Conservation (phyloP, 92 coral and sea anemone genomes). For the Muricea muricata region DNA sequence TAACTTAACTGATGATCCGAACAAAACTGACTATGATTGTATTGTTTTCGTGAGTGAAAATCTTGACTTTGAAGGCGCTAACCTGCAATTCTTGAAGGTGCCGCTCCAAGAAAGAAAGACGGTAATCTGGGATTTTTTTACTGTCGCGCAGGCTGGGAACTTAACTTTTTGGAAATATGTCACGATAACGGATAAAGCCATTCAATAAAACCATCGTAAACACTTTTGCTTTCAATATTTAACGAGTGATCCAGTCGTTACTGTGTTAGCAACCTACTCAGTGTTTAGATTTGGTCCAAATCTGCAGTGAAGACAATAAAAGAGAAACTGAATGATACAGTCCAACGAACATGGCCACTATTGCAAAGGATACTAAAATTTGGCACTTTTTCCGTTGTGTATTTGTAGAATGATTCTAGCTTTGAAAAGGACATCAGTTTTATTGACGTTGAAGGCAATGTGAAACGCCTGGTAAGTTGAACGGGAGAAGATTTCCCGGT, state of each 20-base stretch:
- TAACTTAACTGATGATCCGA: conserved; percentile 42
- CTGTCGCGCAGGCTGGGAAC: not conserved
- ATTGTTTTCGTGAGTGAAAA: conserved; percentile 88
- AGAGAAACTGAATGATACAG: not conserved
- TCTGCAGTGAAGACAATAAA: not conserved
- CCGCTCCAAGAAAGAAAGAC: conserved; percentile 72
- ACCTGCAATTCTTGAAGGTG: conserved; percentile 77
- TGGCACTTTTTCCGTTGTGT: not conserved
- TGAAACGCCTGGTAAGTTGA: conserved; percentile 31
- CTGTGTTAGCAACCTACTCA: too few species aligned
- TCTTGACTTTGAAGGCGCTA: conserved; percentile 70
- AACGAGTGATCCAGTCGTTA: too few species aligned
- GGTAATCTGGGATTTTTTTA: conserved; percentile 35
- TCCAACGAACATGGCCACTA: not conserved
- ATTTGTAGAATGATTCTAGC: conserved; percentile 23
- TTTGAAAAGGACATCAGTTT: conserved; percentile 42
- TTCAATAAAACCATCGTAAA: too few species aligned
- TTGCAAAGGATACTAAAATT: not conserved
- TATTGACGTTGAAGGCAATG: conserved; percentile 18
- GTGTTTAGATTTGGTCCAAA: too few species aligned
- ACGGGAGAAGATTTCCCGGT: not conserved
- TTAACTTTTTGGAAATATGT: too few species aligned
- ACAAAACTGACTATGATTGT: conserved; percentile 68
- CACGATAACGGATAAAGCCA: too few species aligned
- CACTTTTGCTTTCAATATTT: too few species aligned